Conservation (phyloP, 2,113 vertebrate species). For the Chlorocebus sabaeus region DNA sequence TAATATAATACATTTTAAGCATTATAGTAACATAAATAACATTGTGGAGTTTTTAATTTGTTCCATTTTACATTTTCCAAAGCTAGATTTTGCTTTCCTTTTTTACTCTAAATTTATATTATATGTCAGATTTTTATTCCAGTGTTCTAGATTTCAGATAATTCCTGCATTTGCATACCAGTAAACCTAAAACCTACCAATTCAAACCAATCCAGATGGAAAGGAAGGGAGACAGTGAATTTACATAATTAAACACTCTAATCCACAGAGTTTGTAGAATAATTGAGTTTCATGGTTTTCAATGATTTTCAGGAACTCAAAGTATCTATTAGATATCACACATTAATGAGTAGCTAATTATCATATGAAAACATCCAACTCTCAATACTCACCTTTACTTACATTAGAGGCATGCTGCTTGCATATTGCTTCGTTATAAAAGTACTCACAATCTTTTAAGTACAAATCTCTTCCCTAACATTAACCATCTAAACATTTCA, state of each 20-base stretch:
- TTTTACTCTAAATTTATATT: not conserved
- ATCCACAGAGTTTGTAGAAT: not conserved
- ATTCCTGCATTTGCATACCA: not conserved
- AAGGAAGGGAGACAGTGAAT: not conserved
- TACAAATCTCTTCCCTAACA: not conserved
- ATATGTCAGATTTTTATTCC: not conserved
- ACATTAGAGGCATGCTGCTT: not conserved
- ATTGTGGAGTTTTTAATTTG: not conserved
- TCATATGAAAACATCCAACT: not conserved
- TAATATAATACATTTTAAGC: not conserved
- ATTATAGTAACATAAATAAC: not conserved
- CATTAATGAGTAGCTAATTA: not conserved
- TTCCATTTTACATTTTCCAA: not conserved
- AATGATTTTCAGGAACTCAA: conserved; percentile 1
- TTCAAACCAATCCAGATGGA: not conserved
- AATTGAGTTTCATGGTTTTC: not conserved
- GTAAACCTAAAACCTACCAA: not conserved
- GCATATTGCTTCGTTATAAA: not conserved
- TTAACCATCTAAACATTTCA: not conserved
- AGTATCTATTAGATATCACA: not conserved
- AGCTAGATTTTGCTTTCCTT: not conserved
- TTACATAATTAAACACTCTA: not conserved
- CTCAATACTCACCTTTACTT: not conserved
- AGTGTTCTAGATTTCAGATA: not conserved
- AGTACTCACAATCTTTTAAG: not conserved